A percentile compares a stretch with the other conserved stretches of the same genome.
phyloP scores from a whole-genome alignment of 2,113 vertebrate genomes.

The Balaeniceps rex region DNA sequence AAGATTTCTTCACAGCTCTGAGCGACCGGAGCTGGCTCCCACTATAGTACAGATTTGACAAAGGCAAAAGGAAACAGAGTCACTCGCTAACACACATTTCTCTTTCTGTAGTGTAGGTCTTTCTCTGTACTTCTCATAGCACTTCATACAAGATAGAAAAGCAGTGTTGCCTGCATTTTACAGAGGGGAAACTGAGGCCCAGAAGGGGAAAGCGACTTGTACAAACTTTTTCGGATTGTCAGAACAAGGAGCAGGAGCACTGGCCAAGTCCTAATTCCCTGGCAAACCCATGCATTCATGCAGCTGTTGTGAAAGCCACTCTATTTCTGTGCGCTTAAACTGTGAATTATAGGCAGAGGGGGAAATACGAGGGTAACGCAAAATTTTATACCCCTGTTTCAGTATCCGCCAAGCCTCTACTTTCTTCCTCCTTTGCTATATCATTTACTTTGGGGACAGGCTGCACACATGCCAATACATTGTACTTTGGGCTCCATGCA shows the following conservation, averaged over 20 bases:
- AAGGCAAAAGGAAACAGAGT: background rate
- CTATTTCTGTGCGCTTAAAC: background rate
- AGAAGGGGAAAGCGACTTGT: background rate
- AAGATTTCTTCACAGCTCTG: conserved; percentile 63
- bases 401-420: background rate
- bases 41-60: background rate
- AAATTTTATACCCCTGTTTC: background rate
- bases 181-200: background rate
- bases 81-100: background rate
- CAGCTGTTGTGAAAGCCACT: background rate
- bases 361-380: background rate
- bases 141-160: background rate
- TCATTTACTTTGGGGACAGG: background rate
- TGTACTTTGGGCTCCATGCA: background rate
- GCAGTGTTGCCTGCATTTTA: background rate
- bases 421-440: background rate
- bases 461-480: background rate
- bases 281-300: background rate
- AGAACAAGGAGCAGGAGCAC: background rate
- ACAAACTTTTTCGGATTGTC: background rate
- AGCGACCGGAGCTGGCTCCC: conserved; percentile 52
- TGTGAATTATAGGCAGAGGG: background rate
- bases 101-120: background rate
- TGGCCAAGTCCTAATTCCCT: background rate
- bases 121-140: background rate